phyloP scores from a whole-genome alignment of 2,113 vertebrate genomes.

The Parotia lawesii region DNA sequence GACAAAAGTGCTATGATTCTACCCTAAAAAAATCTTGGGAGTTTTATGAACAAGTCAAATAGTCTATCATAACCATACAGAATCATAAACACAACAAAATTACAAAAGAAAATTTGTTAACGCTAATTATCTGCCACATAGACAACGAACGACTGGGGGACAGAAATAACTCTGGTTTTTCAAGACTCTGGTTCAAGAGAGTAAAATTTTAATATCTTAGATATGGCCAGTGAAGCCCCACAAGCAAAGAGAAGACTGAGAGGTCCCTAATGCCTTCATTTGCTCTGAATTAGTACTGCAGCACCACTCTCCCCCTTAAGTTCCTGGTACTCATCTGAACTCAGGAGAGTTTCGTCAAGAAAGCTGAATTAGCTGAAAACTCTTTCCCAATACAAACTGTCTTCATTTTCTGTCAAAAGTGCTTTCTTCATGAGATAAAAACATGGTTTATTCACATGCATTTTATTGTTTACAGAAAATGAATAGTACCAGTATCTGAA shows the following conservation, averaged over 20 bases:
- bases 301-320: background rate
- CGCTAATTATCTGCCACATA: background rate
- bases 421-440: background rate
- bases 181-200: background rate
- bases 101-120: background rate
- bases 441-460: background rate
- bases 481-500: background rate
- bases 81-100: background rate
- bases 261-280: background rate
- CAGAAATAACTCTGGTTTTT: background rate
- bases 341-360: background rate
- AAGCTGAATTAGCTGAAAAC: background rate
- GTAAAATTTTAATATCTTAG: background rate
- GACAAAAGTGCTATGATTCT: background rate
- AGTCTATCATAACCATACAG: background rate
- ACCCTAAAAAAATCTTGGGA: background rate
- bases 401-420: background rate
- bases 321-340: background rate
- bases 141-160: rapidly evolving
- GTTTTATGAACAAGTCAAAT: background rate
- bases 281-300: background rate
- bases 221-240: background rate
- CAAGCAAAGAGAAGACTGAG: background rate
- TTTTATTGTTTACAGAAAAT: background rate
- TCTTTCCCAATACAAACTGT: background rate